Base-by-base conservation (phyloP, 2,797 vertebrate genomes). In the Lepidocolaptes lacrymiger region DNA sequence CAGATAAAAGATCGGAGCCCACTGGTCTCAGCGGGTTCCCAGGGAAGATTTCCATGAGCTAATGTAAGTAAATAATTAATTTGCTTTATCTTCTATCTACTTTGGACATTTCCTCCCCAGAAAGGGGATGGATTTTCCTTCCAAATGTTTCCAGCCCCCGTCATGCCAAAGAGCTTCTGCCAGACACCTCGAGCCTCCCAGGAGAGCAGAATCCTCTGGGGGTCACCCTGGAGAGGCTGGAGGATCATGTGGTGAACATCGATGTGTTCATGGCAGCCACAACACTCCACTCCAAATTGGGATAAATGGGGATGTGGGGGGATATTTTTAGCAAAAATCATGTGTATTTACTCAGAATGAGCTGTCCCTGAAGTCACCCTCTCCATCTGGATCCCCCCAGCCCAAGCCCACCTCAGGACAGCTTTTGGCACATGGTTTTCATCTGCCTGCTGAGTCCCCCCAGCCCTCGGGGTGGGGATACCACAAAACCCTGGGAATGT, bases 51-150 rank as follows among this genome's bases (percentile, higher is more conserved):
- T 74, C 88, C 76, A 49, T 77, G 44, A 81, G 62, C 80, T 75
- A 66, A 78, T 22, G 43, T 14, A 36, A 61, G 79, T 88, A 75
- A 91, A 91, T 91, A 92, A 95, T 95, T 95, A 17, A 89, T 92
- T 7, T 23, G 16, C 23, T 48, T 63, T 58, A 77, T 79, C 64
- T 83, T 63, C 52, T 77, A 3, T 79, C 34, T 4, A 0, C 74
- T 85, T 49, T 0, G 76, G 93, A 77, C 41, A 19, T 39, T n/a
- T 76, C 59, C 77, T 87, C 48, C 32, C 37, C 9, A 12, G 51
- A 36, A 93, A 71, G 74, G 68, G 52, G 36, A 7, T 30, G 74
- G 63, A 9, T 89, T 82, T 63, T 73, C 59, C 59, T 68, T 59
- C 80, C 69, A 16, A 7, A 7, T 2, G 3, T 37, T 85, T 34